Percentiles rank a stretch among this genome's conserved stretches.
phyloP scores from a whole-genome alignment of 2,888 invertebrate genomes.

The Caenorhabditis sp. region DNA sequence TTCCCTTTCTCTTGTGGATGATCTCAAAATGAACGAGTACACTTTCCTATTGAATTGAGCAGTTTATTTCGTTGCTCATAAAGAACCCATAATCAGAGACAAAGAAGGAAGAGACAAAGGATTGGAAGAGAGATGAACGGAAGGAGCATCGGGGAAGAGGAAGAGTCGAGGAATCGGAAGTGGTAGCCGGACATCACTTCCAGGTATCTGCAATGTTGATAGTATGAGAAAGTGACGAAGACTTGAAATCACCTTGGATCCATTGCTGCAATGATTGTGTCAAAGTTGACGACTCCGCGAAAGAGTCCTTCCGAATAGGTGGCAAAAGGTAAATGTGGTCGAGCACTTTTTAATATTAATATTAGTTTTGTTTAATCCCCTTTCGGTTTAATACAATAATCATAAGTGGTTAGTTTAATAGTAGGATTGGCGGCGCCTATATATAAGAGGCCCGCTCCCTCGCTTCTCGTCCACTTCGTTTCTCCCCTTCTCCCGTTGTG shows the following conservation, averaged over 20 bases:
- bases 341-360: no score
- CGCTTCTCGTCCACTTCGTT: no score
- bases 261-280: slow-evolving; percentile 64
- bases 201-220: slow-evolving; percentile 63
- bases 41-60: slow-evolving; percentile 28
- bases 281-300: slow-evolving; percentile 69
- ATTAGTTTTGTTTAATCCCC: no score
- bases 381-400: no score
- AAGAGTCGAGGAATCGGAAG: slow-evolving; percentile 55
- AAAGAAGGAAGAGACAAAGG: slow-evolving; percentile 28
- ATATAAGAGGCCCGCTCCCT: no score
- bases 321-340: neutral
- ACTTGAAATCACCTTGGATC: slow-evolving; percentile 74
- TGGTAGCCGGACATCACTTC: slow-evolving; percentile 69
- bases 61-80: slow-evolving; percentile 48
- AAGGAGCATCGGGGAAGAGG: slow-evolving; percentile 3
- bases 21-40: slow-evolving; percentile 43
- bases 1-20: slow-evolving; percentile 6
- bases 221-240: no score
- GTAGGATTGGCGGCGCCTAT: no score
- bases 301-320: slow-evolving; percentile 56
- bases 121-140: slow-evolving; percentile 1
- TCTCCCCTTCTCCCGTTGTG: no score
- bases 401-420: no score
- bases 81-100: slow-evolving; percentile 44